Conservation (phyloP, 2,888 invertebrate genomes). For the Lissocephala sabroskyi region DNA sequence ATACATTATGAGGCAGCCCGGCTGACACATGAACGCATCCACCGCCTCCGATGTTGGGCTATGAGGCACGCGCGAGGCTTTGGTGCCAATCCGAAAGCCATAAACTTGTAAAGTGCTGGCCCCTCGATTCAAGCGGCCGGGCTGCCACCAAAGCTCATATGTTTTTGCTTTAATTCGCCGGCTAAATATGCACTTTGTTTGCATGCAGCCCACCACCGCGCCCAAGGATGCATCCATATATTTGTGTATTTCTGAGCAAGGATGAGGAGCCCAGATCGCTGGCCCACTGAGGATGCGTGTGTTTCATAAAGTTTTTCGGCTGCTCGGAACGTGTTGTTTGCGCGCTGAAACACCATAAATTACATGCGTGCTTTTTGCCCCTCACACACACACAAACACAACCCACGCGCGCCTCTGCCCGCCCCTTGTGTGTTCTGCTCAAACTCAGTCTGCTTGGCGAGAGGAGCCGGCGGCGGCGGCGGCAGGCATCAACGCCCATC, state of each 20-base stretch:
- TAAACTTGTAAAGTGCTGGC: constrained; percentile 40
- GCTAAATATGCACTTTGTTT: constrained; percentile 52
- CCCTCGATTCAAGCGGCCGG: background rate
- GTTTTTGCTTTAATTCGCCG: constrained; percentile 42
- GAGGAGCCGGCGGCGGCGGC: constrained; percentile 1
- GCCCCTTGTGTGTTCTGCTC: constrained; percentile 55
- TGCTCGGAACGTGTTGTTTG: constrained; percentile 59
- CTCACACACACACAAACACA: constrained; percentile 2
- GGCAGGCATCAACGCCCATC: too few species aligned
- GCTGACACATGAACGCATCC: constrained; percentile 19
- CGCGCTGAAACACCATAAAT: constrained; percentile 65
- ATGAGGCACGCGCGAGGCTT: background rate
- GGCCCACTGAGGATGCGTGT: too few species aligned
- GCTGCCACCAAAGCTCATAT: background rate
- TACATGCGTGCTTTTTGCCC: constrained; percentile 61
- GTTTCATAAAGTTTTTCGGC: constrained; percentile 15
- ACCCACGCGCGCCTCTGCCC: constrained; percentile 13
- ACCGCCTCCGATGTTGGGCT: background rate
- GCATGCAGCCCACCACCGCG: constrained; percentile 30
- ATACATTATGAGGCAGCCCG: constrained; percentile 43
- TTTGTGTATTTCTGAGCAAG: background rate
- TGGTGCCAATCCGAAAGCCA: constrained; percentile 32
- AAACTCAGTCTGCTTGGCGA: constrained; percentile 42
- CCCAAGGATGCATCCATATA: constrained; percentile 5
- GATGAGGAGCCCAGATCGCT: too few species aligned